Percentiles rank a stretch among this genome's conserved stretches.
phyloP scores from a whole-genome alignment of 2,113 vertebrate species.

The Atractosteus spatula region DNA sequence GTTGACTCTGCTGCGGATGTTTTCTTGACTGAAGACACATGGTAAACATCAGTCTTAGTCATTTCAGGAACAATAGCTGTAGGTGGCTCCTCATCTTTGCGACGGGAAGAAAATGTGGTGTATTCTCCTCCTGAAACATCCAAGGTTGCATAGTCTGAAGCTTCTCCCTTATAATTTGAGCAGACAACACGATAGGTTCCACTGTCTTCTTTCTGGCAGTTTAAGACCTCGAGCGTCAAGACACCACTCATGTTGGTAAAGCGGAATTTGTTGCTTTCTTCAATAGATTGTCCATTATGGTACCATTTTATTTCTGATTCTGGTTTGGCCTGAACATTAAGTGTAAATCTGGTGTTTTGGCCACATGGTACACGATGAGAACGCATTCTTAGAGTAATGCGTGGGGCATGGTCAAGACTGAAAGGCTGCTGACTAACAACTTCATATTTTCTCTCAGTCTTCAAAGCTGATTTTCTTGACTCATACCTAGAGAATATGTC shows the following conservation, averaged over 20 bases:
- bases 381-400: conserved; percentile 89
- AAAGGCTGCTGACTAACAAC: conserved; percentile 88
- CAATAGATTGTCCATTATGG: conserved; percentile 84
- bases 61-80: conserved; percentile 77
- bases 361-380: conserved; percentile 85
- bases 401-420: conserved; percentile 86
- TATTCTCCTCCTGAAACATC: conserved; percentile 85
- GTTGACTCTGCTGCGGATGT: conserved; percentile 79
- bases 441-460: conserved; percentile 84
- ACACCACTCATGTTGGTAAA: conserved; percentile 87
- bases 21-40: conserved; percentile 80
- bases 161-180: conserved; percentile 88
- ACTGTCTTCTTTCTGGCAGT: conserved; percentile 84
- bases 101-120: conserved; percentile 73
- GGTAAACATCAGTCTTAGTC: conserved; percentile 83
- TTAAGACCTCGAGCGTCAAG: conserved; percentile 83
- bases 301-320: conserved; percentile 88
- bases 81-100: conserved; percentile 84
- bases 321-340: conserved; percentile 91
- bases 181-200: conserved; percentile 91
- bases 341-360: conserved; percentile 83
- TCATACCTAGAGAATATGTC: conserved; percentile 93
- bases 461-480: conserved; percentile 88
- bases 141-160: conserved; percentile 89
- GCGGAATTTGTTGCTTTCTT: conserved; percentile 78